phyloP scores from a whole-genome alignment of 92 coral and sea anemone genomes.

The Epizoanthus scotinus region DNA sequence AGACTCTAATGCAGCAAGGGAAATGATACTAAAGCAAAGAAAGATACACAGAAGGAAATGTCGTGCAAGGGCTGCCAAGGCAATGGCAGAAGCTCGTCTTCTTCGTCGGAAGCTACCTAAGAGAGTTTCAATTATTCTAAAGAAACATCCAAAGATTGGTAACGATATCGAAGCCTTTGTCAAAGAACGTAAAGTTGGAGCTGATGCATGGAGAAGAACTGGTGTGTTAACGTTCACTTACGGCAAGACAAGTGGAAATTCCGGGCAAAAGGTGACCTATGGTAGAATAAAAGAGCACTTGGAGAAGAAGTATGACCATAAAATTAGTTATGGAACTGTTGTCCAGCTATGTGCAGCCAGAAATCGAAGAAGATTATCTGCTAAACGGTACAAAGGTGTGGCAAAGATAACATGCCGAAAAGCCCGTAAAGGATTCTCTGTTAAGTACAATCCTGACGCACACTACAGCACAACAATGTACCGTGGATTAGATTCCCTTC shows the following conservation, averaged over 20 bases:
- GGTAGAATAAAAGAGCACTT: slow-evolving; percentile 40
- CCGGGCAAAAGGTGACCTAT: slow-evolving; percentile 45
- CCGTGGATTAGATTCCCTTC: slow-evolving; percentile 52
- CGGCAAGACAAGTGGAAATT: slow-evolving; percentile 19
- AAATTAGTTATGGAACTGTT: slow-evolving; percentile 47
- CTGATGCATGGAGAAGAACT: slow-evolving; percentile 70
- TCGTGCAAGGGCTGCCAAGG: slow-evolving; percentile 42
- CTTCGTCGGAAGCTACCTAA: slow-evolving; percentile 49
- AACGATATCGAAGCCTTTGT: slow-evolving; percentile 69
- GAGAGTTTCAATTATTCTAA: slow-evolving; percentile 54
- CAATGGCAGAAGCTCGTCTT: slow-evolving; percentile 47
- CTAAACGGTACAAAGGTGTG: slow-evolving; percentile 60
- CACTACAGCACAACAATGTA: slow-evolving; percentile 66
- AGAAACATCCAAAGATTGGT: slow-evolving; percentile 61
- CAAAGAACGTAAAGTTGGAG: slow-evolving; percentile 54
- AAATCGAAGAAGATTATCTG: slow-evolving; percentile 39
- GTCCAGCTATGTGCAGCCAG: slow-evolving; percentile 53
- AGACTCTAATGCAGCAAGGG: slow-evolving; percentile 50
- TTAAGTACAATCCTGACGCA: slow-evolving; percentile 67
- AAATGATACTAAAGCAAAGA: slow-evolving; percentile 60
- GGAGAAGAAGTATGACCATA: slow-evolving; percentile 43
- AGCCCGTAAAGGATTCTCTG: slow-evolving; percentile 61
- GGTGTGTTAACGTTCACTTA: slow-evolving; percentile 59
- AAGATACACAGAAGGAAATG: slow-evolving; percentile 39
- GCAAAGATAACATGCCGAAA: slow-evolving; percentile 50